Evolutionary conservation across 2,888 invertebrate genomes (phyloP).

Genomic region (Perithous albicinctus): DNA sequence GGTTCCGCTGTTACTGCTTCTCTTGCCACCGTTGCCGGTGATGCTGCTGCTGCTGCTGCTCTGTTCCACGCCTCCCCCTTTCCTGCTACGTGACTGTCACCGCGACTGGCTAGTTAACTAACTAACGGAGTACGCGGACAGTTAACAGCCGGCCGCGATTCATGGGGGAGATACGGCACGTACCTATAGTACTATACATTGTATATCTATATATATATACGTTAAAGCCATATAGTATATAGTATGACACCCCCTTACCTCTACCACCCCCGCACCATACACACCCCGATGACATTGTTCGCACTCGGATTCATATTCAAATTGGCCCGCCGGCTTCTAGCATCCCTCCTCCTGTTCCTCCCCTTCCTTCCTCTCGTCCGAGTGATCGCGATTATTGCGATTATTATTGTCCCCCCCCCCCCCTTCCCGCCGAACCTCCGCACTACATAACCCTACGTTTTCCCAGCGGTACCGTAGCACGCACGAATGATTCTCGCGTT

Average conservation of each 20-base stretch:
- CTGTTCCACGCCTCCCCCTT: constrained; percentile 51
- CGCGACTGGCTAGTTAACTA: constrained; percentile 83
- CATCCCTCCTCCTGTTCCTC: constrained; percentile 37
- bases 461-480: not conserved
- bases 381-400: constrained; percentile 82
- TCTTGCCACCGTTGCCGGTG: not conserved
- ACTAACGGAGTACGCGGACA: constrained; percentile 82
- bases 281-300: constrained; percentile 83
- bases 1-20: constrained; percentile 18
- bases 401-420: constrained; percentile 82
- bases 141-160: constrained; percentile 77
- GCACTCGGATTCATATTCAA: constrained; percentile 84
- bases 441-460: constrained; percentile 19
- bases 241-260: constrained; percentile 4
- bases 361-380: constrained; percentile 70
- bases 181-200: constrained; percentile 70
- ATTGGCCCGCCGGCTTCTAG: constrained; percentile 76
- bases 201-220: constrained; percentile 7
- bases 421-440: not conserved
- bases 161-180: constrained; percentile 84
- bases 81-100: constrained; percentile 83
- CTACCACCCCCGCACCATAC: constrained; percentile 35
- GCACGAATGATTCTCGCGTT: constrained; percentile 21
- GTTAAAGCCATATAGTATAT: constrained; percentile 2
- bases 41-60: not conserved